Evolutionary conservation across 2,888 invertebrate genomes (phyloP).

Genomic region (Barypeithes pellucidus): DNA sequence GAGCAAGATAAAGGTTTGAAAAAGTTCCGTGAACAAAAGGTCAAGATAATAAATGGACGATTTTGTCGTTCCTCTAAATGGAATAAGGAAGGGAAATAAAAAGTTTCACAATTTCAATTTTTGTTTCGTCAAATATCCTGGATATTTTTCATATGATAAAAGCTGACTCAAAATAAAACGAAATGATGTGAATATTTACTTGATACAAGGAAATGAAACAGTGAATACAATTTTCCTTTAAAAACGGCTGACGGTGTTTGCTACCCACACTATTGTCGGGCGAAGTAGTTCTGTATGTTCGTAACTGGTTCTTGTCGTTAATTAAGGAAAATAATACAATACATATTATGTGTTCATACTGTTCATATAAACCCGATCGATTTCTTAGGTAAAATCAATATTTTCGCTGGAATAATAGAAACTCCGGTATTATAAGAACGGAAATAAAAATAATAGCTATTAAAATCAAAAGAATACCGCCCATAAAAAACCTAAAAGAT

Average conservation of each 20-base stretch:
- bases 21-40: conserved; percentile 37
- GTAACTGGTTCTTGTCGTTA: too few relatives aligned
- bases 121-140: conserved; percentile 15
- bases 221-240: too few relatives aligned
- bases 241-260: too few relatives aligned
- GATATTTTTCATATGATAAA: not conserved
- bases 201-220: not conserved
- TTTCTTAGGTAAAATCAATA: not conserved
- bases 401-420: not conserved
- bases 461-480: conserved; percentile 20
- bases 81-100: not conserved
- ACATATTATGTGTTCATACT: too few relatives aligned
- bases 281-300: too few relatives aligned
- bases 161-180: not conserved
- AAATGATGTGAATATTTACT: not conserved
- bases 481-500: conserved; percentile 10
- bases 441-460: conserved; percentile 5
- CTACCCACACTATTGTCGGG: too few relatives aligned
- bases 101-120: conserved; percentile 23
- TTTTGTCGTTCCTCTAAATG: conserved; percentile 31
- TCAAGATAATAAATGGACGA: conserved; percentile 41
- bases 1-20: conserved; percentile 22
- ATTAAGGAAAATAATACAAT: too few relatives aligned
- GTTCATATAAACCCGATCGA: too few relatives aligned
- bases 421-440: not conserved